These are phyloP conservation scores for Piliocolobus tephrosceles DNA, from an alignment of 2,113 vertebrate genomes.

Conservation along the genomic window DNA sequence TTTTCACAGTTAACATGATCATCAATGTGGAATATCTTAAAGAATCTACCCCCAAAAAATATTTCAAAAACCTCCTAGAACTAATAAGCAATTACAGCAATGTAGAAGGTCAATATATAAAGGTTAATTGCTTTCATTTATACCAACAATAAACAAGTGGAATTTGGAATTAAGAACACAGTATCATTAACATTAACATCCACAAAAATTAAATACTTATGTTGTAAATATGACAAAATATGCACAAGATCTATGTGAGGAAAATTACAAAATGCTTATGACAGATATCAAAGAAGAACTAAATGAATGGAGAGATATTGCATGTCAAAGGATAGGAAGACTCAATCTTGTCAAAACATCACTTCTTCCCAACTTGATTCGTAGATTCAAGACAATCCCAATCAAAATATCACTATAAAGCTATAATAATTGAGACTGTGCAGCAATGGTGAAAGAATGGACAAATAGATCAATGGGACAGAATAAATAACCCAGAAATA, in stretches of 20 bases:
- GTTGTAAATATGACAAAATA: not conserved
- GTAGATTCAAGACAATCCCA: not conserved
- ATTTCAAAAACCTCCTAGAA: not conserved
- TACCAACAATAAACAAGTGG: not conserved
- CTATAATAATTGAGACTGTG: not conserved
- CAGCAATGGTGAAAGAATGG: not conserved
- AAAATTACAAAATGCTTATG: not conserved
- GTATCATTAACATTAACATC: not conserved
- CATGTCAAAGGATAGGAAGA: not conserved
- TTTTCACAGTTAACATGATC: not conserved
- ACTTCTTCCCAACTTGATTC: not conserved
- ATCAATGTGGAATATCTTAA: not conserved
- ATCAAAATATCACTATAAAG: not conserved
- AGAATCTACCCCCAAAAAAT: not conserved
- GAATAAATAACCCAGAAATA: not conserved
- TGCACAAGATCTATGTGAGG: not conserved
- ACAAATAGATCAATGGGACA: not conserved
- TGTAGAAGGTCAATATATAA: not conserved
- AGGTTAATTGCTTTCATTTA: not conserved
- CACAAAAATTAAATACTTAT: not conserved
- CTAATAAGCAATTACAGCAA: not conserved
- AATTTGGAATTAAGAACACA: not conserved
- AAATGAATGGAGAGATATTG: not conserved
- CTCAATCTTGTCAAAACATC: not conserved
- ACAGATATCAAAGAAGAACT: not conserved